phyloP scores from a whole-genome alignment of 53 echinoderm and acorn worm genomes.

The Astropecten irregularis region DNA sequence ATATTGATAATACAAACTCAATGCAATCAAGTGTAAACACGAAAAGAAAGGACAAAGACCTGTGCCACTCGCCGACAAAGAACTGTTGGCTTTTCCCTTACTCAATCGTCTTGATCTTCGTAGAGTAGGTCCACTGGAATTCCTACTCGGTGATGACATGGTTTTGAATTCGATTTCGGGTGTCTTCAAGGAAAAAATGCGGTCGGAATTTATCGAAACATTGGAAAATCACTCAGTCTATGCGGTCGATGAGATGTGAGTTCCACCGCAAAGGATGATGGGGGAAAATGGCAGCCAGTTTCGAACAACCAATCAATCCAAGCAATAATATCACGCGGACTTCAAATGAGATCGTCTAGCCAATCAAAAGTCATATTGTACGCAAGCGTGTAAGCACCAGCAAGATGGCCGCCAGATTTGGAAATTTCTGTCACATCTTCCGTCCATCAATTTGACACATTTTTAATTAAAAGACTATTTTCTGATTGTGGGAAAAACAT shows the following conservation, averaged over 20 bases:
- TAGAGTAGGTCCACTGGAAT: conserved; percentile 83
- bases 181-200: conserved; percentile 54
- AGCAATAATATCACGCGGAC: conserved; percentile 55
- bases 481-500: no score
- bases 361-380: conserved; percentile 16
- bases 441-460: no score
- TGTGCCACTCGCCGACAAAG: conserved; percentile 96
- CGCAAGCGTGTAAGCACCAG: background rate
- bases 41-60: conserved; percentile 71
- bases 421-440: conserved; percentile 12
- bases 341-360: conserved; percentile 25
- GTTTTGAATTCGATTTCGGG: conserved; percentile 47
- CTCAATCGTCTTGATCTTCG: conserved; percentile 94
- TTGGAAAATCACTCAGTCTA: conserved; percentile 55
- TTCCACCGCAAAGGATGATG: conserved; percentile 40
- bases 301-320: conserved; percentile 51
- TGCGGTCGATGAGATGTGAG: conserved; percentile 52
- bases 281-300: conserved; percentile 53
- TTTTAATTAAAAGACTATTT: no score
- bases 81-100: conserved; percentile 90
- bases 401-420: conserved; percentile 55
- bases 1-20: conserved; percentile 39
- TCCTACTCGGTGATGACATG: conserved; percentile 82
- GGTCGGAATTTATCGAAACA: conserved; percentile 58
- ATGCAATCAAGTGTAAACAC: conserved; percentile 55